Conservation (phyloP, 2,888 invertebrate species). For the Melinopterus prodromus region DNA sequence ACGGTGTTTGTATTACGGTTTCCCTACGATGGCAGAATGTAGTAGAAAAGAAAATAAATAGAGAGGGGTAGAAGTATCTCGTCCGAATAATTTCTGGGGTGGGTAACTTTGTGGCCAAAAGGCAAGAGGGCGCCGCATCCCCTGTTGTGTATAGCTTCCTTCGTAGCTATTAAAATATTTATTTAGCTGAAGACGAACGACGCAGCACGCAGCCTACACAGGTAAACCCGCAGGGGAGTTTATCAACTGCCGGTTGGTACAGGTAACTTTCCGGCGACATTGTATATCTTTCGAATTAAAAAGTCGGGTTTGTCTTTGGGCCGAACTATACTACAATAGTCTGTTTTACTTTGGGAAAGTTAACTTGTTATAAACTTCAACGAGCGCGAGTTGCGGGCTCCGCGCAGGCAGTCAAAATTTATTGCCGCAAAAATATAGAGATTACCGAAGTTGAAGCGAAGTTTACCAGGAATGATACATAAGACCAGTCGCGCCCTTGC, state of each 20-base stretch:
- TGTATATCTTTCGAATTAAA: conserved; percentile 4
- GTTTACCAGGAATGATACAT: conserved; percentile 9
- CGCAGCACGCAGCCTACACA: not conserved
- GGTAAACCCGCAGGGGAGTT: not conserved
- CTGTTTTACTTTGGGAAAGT: conserved; percentile 18
- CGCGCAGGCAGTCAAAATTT: conserved; percentile 12
- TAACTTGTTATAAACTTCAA: conserved; percentile 22
- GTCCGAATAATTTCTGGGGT: not conserved
- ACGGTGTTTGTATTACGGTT: no score
- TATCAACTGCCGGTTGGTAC: not conserved
- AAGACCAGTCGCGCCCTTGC: not conserved
- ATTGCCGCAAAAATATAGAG: conserved; percentile 21
- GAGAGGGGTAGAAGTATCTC: not conserved
- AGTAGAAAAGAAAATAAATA: not conserved
- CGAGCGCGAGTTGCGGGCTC: not conserved
- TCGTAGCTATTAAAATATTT: not conserved
- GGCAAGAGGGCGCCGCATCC: not conserved
- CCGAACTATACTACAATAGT: not conserved
- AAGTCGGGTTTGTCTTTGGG: not conserved
- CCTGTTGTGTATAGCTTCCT: not conserved
- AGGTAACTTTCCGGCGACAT: not conserved
- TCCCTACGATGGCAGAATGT: not conserved
- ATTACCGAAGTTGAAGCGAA: conserved; percentile 7
- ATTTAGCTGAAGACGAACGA: not conserved
- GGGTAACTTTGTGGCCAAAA: not conserved